Base-by-base conservation (phyloP, 2,888 invertebrate species). In the Noctua janthina region DNA sequence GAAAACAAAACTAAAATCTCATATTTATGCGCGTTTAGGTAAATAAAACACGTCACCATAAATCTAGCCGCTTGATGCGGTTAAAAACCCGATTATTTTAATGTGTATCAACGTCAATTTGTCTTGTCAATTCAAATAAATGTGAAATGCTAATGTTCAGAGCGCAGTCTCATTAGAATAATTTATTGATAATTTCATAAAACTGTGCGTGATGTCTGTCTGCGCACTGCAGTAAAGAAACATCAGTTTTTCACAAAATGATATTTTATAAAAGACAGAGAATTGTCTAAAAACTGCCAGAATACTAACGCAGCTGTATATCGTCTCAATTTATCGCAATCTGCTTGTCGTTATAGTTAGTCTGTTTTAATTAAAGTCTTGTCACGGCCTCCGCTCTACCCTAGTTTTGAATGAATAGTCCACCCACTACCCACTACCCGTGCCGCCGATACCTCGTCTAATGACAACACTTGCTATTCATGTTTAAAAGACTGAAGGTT, bases 111-210 rank as follows among this genome's bases (percentile, higher is more conserved):
- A 23, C 39, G 62, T 74, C 56, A 67, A 62, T 51, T 23, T 75
- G 49, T 29, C 74, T 54, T 69, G 77, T 75, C 74, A 74, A 82
- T 82, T 75, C 75, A 64, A 59, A 78, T 83, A 69, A 78, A 78
- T 85, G 56, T 74, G 66, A 87, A 75, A 78, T 54, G 64, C 59
- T 56, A 49, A 78, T 67, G 17, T 74, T 87, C 51, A 51, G 54
- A 62, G 74, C 64, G 51, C 23, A 46, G 67, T 62, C 56, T 84
- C 64, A 83, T 87, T 77, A 84, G 1, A 70, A 86, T 86, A 76
- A 76, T 67, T 82, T 76, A 67, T 82, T 71, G 72, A 82, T 59
- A 29, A 51, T 86, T 20, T 72, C n/a, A 74, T 56, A 54, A 73
- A 82, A 29, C n/a, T 39, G 39, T 46, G 51, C 69, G 62, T 54